These are phyloP conservation scores for Atrina japonica DNA, from an alignment of 2,888 invertebrate species.

Conservation along the genomic window DNA sequence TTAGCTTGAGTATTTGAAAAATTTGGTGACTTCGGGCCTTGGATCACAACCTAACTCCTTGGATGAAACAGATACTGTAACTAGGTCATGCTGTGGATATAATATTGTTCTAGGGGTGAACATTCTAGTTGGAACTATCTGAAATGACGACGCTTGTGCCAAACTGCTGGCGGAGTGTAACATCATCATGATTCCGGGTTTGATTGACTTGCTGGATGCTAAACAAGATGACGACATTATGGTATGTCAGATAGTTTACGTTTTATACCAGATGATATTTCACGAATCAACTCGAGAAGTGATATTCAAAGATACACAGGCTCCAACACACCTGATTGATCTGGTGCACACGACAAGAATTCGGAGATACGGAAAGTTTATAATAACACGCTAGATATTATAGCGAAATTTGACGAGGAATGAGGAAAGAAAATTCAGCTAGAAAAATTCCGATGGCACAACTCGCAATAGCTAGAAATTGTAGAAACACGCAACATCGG, in stretches of 20 bases:
- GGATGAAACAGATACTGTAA: constrained; percentile 90
- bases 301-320: constrained; percentile 93
- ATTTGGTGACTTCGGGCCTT: too few species aligned
- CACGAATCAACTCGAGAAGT: constrained; percentile 83
- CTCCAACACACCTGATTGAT: constrained; percentile 97
- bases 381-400: constrained; percentile 96
- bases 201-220: constrained; percentile 93
- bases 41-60: constrained; percentile 93
- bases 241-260: constrained; percentile 97
- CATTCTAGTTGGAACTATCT: constrained; percentile 93
- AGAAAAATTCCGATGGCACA: constrained; percentile 98
- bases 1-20: too few species aligned
- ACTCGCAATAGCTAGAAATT: constrained; percentile 99
- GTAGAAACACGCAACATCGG: constrained; percentile 87
- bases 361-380: constrained; percentile 95
- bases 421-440: constrained; percentile 97
- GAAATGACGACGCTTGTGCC: constrained; percentile 92
- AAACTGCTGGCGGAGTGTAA: constrained; percentile 90
- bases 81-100: constrained; percentile 86
- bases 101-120: constrained; percentile 92
- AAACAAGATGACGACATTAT: constrained; percentile 99
- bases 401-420: constrained; percentile 92
- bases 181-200: constrained; percentile 88
- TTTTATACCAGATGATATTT: constrained; percentile 88
- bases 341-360: constrained; percentile 98